A percentile compares a stretch with the other conserved stretches of the same genome.
These are phyloP conservation scores for Arenaria interpres DNA, from an alignment of 2,113 vertebrate genomes.

Conservation along the genomic window DNA sequence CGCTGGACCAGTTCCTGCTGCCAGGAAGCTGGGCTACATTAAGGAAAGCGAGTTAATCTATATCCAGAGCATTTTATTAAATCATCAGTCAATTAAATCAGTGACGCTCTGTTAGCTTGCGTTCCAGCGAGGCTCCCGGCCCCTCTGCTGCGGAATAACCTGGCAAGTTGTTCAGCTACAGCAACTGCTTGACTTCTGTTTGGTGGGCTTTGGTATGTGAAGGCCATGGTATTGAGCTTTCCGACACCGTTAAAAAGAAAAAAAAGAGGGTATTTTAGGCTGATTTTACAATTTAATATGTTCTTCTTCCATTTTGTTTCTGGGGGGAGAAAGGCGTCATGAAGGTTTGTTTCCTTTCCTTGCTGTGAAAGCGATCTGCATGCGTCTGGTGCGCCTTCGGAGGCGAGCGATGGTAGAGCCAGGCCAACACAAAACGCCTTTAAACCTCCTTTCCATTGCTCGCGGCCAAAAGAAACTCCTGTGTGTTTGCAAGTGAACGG, in stretches of 20 bases:
- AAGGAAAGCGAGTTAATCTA: conserved; percentile 11
- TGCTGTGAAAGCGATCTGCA: not conserved
- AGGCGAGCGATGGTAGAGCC: fast-evolving
- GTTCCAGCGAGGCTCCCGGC: not conserved
- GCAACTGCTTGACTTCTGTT: not conserved
- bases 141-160: not conserved
- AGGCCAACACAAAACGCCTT: not conserved
- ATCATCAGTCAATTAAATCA: conserved; percentile 55
- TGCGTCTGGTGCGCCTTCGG: not conserved
- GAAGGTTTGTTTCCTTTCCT: not conserved
- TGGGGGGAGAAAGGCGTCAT: not conserved
- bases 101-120: not conserved
- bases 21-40: conserved; percentile 40
- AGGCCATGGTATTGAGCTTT: not conserved
- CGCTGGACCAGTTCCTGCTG: not conserved
- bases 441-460: not conserved
- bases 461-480: not conserved
- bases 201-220: not conserved
- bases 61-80: conserved; percentile 63
- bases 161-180: not conserved
- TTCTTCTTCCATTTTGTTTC: not conserved
- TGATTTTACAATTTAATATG: not conserved
- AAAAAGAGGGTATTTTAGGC: not conserved
- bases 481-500: not conserved
- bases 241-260: not conserved